phyloP scores from a whole-genome alignment of 2,113 vertebrate genomes.

The Notothenia coriiceps region DNA sequence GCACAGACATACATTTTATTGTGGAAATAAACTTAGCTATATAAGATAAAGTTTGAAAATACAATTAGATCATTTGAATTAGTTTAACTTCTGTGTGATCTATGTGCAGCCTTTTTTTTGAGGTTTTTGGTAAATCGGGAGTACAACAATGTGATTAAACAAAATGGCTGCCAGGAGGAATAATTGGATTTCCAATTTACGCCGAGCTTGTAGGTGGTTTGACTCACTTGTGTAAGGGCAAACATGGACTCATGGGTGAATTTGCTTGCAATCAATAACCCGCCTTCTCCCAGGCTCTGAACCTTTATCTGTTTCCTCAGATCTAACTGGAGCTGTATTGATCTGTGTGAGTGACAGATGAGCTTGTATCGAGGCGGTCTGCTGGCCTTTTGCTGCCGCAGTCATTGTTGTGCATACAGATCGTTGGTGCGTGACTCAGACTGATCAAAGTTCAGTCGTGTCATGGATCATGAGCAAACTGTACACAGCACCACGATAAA shows the following conservation, averaged over 20 bases:
- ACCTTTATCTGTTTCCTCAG: conserved; percentile 63
- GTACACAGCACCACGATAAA: conserved; percentile 14
- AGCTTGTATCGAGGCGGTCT: background rate
- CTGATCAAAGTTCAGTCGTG: conserved; percentile 52
- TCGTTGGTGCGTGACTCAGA: conserved; percentile 32
- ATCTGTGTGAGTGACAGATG: conserved; percentile 57
- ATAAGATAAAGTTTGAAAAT: background rate
- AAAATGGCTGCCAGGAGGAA: conserved; percentile 22
- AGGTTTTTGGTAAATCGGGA: conserved; percentile 14
- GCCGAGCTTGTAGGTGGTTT: conserved; percentile 43
- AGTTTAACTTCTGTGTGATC: background rate
- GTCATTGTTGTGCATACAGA: conserved; percentile 51
- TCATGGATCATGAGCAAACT: conserved; percentile 16
- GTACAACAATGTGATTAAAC: conserved; percentile 47
- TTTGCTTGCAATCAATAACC: conserved; percentile 63
- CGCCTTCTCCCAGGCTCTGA: conserved; percentile 32
- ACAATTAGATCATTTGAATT: background rate
- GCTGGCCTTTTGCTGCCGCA: conserved; percentile 14
- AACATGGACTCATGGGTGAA: conserved; percentile 35
- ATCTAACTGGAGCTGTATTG: conserved; percentile 61
- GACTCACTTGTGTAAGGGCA: conserved; percentile 48
- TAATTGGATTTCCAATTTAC: conserved; percentile 61
- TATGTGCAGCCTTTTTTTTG: background rate
- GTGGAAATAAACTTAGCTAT: background rate
- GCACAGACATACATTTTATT: background rate